Evolutionary conservation across 2,888 invertebrate species (phyloP), one percentile per base, ranked within the genome.

Genomic region (Psococerastis gibbosa): DNA sequence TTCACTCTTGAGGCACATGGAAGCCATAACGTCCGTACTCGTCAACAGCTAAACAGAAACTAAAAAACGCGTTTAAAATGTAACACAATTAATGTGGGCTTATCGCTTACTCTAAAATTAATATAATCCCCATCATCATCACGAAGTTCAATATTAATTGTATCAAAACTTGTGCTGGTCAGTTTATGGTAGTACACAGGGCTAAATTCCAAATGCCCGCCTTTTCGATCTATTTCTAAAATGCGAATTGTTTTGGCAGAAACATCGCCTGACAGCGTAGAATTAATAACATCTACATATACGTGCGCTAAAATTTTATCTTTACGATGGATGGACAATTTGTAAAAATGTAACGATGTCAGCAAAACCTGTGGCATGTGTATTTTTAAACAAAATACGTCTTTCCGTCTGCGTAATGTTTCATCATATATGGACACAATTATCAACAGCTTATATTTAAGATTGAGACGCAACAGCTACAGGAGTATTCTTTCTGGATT

Each of bases 241-340:
- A 27, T 27, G 6, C 27, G 3, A 5, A 38, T 17, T 18, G 17
- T 38, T 17, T 17, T 38, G 3, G 6, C 20, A 3, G 20, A 38
- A 38, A 38, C 17, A 38, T 34, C 35, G 35, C 16, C 35, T 20
- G 22, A 38, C 18, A 38, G 20, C n/a, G 20, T 13, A 17, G 18
- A 38, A 16, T 38, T 20, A 16, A 38, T 52, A 27, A 27, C 11
- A 27, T 27, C 27, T 9, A 27, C 27, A 27, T 27, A 27, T 9
- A 27, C 13, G 9, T 45, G n/a, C 11, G 27, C 23, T 20, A 32
- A 11, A 35, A 43, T 32, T 15, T 45, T 15, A 20, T 32, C 32
- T 42, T 42, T 22, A 33, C 34, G 22, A 27, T 35, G 15, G 3
- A 11, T 6, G 6, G 27, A 9, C 27, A 27, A 11, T 27, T 27